Conservation (phyloP, 2,797 vertebrate species). For the Oreochromis grahami region DNA sequence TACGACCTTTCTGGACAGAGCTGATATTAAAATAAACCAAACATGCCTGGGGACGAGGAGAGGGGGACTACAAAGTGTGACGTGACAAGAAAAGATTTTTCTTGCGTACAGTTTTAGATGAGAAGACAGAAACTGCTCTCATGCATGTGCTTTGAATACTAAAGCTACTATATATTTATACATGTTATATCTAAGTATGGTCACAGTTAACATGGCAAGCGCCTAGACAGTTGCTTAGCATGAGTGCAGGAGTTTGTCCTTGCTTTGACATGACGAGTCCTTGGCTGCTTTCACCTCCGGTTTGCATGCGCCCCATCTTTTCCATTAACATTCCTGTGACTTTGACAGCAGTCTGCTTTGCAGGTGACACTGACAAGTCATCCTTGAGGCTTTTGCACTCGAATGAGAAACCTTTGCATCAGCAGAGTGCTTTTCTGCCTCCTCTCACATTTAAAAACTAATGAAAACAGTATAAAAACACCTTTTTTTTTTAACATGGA, state of each 20-base stretch:
- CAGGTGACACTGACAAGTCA: constrained; percentile 22
- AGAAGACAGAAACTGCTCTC: background rate
- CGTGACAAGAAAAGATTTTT: background rate
- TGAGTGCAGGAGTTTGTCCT: constrained; percentile 26
- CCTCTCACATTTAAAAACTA: background rate
- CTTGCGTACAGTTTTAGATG: background rate
- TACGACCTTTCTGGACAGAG: constrained; percentile 21
- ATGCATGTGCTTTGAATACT: background rate
- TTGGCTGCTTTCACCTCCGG: constrained; percentile 13
- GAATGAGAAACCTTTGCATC: background rate
- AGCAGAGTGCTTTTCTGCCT: background rate
- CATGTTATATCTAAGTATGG: background rate
- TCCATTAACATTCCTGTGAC: constrained; percentile 32
- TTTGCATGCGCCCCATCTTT: constrained; percentile 11
- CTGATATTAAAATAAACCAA: constrained; percentile 28
- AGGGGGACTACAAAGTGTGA: background rate
- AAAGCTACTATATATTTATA: background rate
- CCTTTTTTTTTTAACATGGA: background rate
- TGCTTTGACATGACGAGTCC: background rate
- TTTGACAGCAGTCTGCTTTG: background rate
- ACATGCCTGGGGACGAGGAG: constrained; percentile 1
- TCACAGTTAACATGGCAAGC: background rate
- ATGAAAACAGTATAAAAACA: background rate
- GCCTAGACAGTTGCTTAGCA: constrained; percentile 5
- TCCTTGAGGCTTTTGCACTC: background rate